These are phyloP conservation scores for Tupaia tana DNA, from an alignment of 2,113 vertebrate species.

Conservation along the genomic window DNA sequence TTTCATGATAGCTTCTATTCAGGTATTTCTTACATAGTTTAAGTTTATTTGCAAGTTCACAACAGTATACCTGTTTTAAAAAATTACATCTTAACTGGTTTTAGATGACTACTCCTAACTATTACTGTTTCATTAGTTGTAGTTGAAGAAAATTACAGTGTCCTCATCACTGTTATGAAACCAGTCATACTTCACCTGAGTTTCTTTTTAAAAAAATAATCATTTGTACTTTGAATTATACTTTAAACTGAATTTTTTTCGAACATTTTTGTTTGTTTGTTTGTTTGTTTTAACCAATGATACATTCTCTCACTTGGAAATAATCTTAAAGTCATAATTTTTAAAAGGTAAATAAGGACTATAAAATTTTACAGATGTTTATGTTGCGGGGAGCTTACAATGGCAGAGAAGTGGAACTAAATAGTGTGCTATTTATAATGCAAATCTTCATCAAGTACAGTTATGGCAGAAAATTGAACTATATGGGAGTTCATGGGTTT, in stretches of 20 bases:
- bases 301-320: background rate
- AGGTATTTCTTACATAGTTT: constrained; percentile 31
- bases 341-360: background rate
- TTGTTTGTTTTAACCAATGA: background rate
- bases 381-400: background rate
- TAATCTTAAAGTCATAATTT: constrained; percentile 19
- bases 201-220: background rate
- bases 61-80: background rate
- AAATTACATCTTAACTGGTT: background rate
- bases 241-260: background rate
- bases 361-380: constrained; percentile 13
- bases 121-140: background rate
- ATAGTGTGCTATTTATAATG: background rate
- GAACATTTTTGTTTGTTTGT: background rate
- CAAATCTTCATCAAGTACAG: background rate
- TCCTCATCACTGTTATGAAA: background rate
- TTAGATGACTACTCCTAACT: background rate
- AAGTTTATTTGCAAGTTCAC: constrained; percentile 23
- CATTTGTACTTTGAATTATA: constrained; percentile 1
- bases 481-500: background rate
- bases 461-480: background rate
- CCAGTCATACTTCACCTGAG: background rate
- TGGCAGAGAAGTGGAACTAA: background rate
- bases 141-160: background rate
- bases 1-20: background rate